phyloP scores from a whole-genome alignment of 2,888 invertebrate genomes.

The Cerastoderma edule region DNA sequence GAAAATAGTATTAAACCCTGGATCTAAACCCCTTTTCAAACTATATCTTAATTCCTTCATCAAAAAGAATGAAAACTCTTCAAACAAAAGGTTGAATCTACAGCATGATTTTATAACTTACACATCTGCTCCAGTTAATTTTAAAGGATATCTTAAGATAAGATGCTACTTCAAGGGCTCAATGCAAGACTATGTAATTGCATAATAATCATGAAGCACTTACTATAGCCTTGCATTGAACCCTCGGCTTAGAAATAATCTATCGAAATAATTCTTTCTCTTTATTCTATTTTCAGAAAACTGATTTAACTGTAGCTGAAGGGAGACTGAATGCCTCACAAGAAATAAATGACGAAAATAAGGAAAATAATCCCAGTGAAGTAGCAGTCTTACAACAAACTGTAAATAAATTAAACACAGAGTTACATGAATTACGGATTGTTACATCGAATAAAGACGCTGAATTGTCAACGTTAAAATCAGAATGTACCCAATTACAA shows the following conservation, averaged over 20 bases:
- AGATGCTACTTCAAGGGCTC: too few species aligned
- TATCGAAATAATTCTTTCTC: neutral
- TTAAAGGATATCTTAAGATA: neutral
- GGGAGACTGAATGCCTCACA: constrained; percentile 63
- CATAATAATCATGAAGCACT: too few species aligned
- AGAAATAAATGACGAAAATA: constrained; percentile 68
- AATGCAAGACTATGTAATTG: too few species aligned
- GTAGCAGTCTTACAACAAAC: constrained; percentile 74
- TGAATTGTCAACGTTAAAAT: constrained; percentile 67
- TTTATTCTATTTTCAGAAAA: constrained; percentile 64
- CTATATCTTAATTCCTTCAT: too few species aligned
- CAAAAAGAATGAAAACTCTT: too few species aligned
- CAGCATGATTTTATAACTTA: too few species aligned
- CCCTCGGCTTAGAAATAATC: neutral
- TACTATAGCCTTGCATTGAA: too few species aligned
- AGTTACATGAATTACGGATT: constrained; percentile 68
- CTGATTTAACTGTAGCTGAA: constrained; percentile 71
- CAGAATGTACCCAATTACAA: constrained; percentile 67
- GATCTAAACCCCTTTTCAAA: too few species aligned
- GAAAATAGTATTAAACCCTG: too few species aligned
- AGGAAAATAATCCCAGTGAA: constrained; percentile 76
- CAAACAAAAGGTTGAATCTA: too few species aligned
- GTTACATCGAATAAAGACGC: constrained; percentile 67
- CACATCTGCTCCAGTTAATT: too few species aligned
- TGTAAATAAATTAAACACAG: constrained; percentile 70